Evolutionary conservation across 1,140 invertebrate genomes (phyloP).

Genomic region (Heliconius congener): DNA sequence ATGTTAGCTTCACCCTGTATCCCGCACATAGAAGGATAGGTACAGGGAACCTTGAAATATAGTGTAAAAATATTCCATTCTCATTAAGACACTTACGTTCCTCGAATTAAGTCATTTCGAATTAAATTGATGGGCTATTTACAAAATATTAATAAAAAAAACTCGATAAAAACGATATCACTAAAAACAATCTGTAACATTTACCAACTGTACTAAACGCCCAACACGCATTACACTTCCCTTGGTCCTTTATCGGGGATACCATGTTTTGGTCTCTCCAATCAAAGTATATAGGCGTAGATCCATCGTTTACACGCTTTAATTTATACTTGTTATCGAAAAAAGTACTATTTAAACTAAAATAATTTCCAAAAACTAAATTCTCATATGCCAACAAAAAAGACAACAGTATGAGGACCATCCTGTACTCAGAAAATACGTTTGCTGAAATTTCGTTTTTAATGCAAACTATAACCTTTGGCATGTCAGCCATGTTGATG

Average conservation of each 20-base stretch:
- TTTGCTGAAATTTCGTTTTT: constrained; percentile 40
- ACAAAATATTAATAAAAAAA: no score
- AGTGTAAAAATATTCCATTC: no score
- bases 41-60: no score
- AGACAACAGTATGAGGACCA: neutral
- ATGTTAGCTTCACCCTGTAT: no score
- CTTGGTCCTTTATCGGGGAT: constrained; percentile 47
- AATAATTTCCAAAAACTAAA: constrained; percentile 6
- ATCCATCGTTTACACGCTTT: constrained; percentile 29
- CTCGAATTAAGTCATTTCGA: no score
- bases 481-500: constrained; percentile 43
- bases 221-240: constrained; percentile 51
- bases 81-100: no score
- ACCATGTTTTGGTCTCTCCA: constrained; percentile 48
- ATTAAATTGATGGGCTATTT: no score
- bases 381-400: neutral
- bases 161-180: no score
- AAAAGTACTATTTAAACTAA: neutral
- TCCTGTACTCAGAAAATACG: neutral
- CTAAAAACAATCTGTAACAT: neutral
- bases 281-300: constrained; percentile 42
- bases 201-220: constrained; percentile 58
- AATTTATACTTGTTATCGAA: neutral
- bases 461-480: constrained; percentile 43
- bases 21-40: no score